Percentiles rank a stretch among this genome's conserved stretches.
Evolutionary conservation across 1,140 invertebrate genomes (phyloP).

Genomic region (Danaus plexippus): DNA sequence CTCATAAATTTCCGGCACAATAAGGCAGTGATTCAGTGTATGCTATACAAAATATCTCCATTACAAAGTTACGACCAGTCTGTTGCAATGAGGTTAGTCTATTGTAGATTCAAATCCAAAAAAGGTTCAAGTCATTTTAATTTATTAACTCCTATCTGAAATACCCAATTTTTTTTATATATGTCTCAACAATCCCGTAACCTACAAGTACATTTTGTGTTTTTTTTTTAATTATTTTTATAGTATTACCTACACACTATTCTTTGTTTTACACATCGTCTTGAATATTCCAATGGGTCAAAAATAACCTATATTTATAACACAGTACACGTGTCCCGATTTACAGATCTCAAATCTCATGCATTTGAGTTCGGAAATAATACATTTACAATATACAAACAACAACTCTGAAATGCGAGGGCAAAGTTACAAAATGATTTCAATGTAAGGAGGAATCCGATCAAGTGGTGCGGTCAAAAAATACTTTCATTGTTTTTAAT

Average conservation of each 20-base stretch:
- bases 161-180: constrained; percentile 61
- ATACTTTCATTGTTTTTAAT: constrained; percentile 37
- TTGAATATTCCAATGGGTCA: constrained; percentile 61
- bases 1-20: constrained; percentile 61
- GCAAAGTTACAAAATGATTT: constrained; percentile 49
- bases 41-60: constrained; percentile 69
- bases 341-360: constrained; percentile 44
- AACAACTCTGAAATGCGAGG: constrained; percentile 66
- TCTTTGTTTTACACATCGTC: constrained; percentile 62
- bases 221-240: constrained; percentile 35
- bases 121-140: constrained; percentile 60
- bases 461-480: constrained; percentile 56
- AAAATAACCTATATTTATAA: constrained; percentile 54
- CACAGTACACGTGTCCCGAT: constrained; percentile 28
- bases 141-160: constrained; percentile 66
- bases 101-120: constrained; percentile 72
- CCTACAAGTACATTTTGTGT: constrained; percentile 69
- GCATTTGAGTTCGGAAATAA: constrained; percentile 42
- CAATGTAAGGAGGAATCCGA: constrained; percentile 33
- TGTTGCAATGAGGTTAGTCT: constrained; percentile 68
- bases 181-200: constrained; percentile 67
- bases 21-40: constrained; percentile 70
- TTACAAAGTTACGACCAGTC: constrained; percentile 67
- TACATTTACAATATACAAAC: constrained; percentile 47
- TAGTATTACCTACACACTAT: constrained; percentile 67